Percentiles rank a stretch among this genome's conserved stretches.
Evolutionary conservation across 2,113 vertebrate genomes (phyloP).

Genomic region (Pycnonotus jocosus): DNA sequence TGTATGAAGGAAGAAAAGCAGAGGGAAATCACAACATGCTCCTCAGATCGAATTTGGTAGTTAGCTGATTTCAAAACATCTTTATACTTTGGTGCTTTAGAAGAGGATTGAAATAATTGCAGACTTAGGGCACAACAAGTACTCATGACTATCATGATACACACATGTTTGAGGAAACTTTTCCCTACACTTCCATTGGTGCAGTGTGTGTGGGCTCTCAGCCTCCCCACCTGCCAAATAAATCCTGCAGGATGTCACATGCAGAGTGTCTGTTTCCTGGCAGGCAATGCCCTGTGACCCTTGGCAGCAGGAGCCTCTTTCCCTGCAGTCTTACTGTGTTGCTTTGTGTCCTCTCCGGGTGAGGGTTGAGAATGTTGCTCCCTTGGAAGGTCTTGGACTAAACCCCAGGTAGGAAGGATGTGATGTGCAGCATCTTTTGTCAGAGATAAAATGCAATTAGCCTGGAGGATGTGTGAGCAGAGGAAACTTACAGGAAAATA

Average conservation of each 20-base stretch:
- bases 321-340: neutral
- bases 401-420: conserved; percentile 61
- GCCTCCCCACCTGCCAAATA: neutral
- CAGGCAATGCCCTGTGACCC: conserved; percentile 30
- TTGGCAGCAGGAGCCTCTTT: neutral
- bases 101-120: neutral
- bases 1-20: neutral
- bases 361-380: neutral
- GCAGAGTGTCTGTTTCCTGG: conserved; percentile 31
- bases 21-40: rapidly evolving
- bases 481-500: conserved; percentile 54
- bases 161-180: neutral
- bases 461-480: conserved; percentile 26
- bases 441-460: conserved; percentile 62
- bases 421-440: conserved; percentile 25
- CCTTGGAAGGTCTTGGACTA: neutral
- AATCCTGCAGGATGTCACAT: neutral
- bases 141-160: neutral
- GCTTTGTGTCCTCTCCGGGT: neutral
- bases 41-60: neutral
- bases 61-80: neutral
- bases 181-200: neutral
- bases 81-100: neutral
- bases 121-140: neutral
- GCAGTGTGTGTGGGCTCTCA: neutral